Evolutionary conservation across 2,888 invertebrate genomes (phyloP).

Genomic region (Zhengitettix transpicula): DNA sequence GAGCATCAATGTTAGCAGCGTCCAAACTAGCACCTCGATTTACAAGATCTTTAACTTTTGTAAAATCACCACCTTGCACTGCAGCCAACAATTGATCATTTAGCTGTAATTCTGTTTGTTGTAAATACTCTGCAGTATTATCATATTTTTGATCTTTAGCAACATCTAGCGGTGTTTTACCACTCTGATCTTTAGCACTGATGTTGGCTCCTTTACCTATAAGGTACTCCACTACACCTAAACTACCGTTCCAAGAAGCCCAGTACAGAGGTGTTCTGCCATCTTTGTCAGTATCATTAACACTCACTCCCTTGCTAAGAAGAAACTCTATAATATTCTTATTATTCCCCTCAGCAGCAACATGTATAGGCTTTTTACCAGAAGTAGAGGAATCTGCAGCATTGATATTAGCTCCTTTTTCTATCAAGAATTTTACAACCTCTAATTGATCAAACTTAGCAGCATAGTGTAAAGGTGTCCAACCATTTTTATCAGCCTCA

Average conservation of each 20-base stretch:
- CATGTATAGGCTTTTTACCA: slow-evolving; percentile 6
- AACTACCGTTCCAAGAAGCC: no score
- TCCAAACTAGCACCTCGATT: no score
- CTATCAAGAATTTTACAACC: slow-evolving; percentile 1
- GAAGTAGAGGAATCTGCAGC: neutral
- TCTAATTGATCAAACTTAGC: neutral
- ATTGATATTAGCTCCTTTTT: slow-evolving; percentile 6
- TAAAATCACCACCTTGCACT: no score
- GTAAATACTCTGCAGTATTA: no score
- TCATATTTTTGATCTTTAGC: neutral
- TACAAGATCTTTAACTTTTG: no score
- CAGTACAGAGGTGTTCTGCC: slow-evolving; percentile 15
- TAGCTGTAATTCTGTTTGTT: no score
- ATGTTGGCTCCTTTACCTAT: neutral
- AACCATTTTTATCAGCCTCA: neutral
- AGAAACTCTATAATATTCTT: no score
- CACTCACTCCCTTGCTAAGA: neutral
- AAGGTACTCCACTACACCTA: neutral
- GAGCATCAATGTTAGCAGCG: no score
- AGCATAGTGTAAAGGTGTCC: neutral
- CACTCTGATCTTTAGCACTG: no score
- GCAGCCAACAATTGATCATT: no score
- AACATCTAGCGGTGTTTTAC: neutral
- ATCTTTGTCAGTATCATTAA: slow-evolving; percentile 8
- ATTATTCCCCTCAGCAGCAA: neutral